Evolutionary conservation across 2,113 vertebrate genomes (phyloP).

Genomic region (Nothoprocta pentlandii): DNA sequence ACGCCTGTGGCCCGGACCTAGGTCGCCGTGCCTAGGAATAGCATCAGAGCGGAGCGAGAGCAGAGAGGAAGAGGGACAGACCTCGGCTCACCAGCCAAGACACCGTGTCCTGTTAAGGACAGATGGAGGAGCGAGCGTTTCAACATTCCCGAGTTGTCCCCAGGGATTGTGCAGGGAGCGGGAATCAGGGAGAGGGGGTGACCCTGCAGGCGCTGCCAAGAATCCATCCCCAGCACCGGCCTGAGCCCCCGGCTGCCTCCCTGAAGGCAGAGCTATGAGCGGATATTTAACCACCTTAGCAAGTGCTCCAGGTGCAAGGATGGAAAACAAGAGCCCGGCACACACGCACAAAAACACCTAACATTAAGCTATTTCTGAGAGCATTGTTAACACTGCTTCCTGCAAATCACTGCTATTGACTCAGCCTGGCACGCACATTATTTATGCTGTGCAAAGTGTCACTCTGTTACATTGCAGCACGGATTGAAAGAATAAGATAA

Average conservation of each 20-base stretch:
- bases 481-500: background rate
- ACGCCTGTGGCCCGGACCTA: slow-evolving; percentile 15
- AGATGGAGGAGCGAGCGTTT: too few species aligned
- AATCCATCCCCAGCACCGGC: background rate
- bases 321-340: background rate
- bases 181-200: background rate
- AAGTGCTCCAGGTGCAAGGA: background rate
- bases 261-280: background rate
- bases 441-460: background rate
- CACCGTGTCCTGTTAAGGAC: background rate
- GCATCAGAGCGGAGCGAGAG: background rate
- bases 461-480: background rate
- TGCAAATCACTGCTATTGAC: background rate
- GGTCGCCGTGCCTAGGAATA: slow-evolving; percentile 35
- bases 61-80: background rate
- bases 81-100: background rate
- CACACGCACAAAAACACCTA: background rate
- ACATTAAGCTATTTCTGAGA: background rate
- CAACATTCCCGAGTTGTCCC: background rate
- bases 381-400: background rate
- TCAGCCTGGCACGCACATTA: background rate
- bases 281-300: background rate
- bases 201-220: fast-evolving
- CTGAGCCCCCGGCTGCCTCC: background rate
- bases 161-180: background rate